Base-by-base conservation (phyloP, 1,140 invertebrate genomes). In the Drosophila ambigua region DNA sequence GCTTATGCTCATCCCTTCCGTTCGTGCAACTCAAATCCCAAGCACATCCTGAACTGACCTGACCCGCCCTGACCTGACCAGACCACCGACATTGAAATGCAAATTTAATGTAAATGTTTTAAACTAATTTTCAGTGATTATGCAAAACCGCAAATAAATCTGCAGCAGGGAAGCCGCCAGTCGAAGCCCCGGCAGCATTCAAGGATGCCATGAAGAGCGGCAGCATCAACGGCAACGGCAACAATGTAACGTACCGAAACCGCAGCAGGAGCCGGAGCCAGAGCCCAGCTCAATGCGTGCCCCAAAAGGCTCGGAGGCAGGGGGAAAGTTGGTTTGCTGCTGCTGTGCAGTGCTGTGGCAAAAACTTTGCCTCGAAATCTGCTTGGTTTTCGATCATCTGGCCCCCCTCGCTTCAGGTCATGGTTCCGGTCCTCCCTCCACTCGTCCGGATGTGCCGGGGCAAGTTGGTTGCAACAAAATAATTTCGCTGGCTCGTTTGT, bases 121-220 rank as follows among this genome's bases (percentile, higher is more conserved):
- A 85, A 79, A 82, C 82, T 87, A 85, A 87, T 85, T 85, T 87
- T 66, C 78, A 82, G 82, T 87, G 82, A 88, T 88, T 87, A 87
- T 87, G 82, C 83, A 87, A 87, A 87, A 76, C 83, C 82, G 79
- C 82, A 88, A 87, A 87, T 87, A 87, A 88, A 87, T 88, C 82
- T 87, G 78, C 83, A 79, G 81, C 77, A 82, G 76, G 78, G 82
- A 71, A 80, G 68, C 31, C 75, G 23, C 31, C 48, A 81, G 71
- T 58, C 79, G 49, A 64, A 53, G 59, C 51, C 49, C 61, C 46
- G 50, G 51, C 62, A 48, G 23, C 51, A 43, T 39, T 59, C 45
- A 43, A 43, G 43, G 50, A 45, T 49, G 63, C 73, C 55, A 13
- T 39, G 57, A 49, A 48, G 52, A 51, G 60, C 31, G 50, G 53